Percentiles rank a stretch among this genome's conserved stretches.
Conservation (phyloP, 2,113 vertebrate species). For the Peromyscus leucopus region DNA sequence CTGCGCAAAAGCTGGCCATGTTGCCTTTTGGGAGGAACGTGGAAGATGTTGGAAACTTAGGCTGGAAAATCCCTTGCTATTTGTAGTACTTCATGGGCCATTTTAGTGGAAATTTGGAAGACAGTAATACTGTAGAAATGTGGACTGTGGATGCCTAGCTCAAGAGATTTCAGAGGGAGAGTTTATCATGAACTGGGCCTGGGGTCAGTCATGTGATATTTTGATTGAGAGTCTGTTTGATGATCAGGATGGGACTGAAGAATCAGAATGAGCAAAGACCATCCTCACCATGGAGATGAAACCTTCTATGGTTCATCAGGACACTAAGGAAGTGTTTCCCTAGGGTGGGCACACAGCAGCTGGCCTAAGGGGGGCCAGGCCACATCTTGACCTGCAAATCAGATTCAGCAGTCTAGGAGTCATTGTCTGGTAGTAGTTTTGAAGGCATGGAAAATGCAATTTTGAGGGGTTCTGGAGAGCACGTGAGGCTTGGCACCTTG, state of each 20-base stretch:
- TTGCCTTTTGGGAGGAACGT: background rate
- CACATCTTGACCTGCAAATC: background rate
- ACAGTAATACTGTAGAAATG: background rate
- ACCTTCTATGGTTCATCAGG: too few species aligned
- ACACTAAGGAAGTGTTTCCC: background rate
- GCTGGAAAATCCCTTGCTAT: background rate
- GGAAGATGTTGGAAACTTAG: background rate
- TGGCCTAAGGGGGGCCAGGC: background rate
- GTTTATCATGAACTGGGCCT: background rate
- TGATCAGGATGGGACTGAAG: background rate
- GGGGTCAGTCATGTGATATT: background rate
- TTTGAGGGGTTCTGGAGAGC: background rate
- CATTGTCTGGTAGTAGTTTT: background rate
- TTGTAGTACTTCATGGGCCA: background rate
- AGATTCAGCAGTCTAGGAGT: background rate
- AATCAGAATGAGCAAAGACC: background rate
- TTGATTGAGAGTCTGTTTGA: background rate
- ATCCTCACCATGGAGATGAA: background rate
- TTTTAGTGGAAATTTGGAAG: background rate
- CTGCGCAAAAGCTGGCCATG: background rate
- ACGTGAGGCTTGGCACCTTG: background rate
- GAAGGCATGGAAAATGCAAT: background rate
- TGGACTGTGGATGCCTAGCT: background rate
- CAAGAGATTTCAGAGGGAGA: background rate
- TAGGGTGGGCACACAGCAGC: background rate